Base-by-base conservation (phyloP, 2,888 invertebrate species). In the Athalia rosae region DNA sequence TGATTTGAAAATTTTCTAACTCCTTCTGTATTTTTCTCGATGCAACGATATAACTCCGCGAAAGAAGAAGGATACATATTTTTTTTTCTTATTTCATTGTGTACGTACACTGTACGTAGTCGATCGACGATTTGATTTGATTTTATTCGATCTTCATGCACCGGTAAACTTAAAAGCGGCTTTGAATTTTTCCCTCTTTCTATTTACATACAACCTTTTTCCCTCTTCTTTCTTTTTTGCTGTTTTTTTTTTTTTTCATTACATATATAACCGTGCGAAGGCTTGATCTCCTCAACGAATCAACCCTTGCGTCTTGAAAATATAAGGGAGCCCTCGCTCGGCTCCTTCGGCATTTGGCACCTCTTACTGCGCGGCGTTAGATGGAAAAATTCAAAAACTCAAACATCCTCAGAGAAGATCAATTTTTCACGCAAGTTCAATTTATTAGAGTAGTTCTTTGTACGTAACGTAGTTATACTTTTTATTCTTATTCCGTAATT, bases 61-160 rank as follows among this genome's bases (percentile, higher is more conserved):
- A 41, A 28, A 11, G 0, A 28, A 28, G 28, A 28, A 28, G 28
- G 28, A 2, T 28, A 28, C 28, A 67, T 67, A 50, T 53, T 67
- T 15, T n/a, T 67, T 28, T n/a, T n/a, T n/a, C 50, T 61, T 61
- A n/a, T 45, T 47, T 7, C 47, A 47, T n/a, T 58, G 43, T 56
- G n/a, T 71, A 9, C 6, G 4, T 58, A 43, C 50, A 45, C 41
- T 45, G 4, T 7, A 58, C 71, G 58, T 15, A 43, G 71, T 45
- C 45, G 43, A 56, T 71, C 58, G 13, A 71, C 58, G 15, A 71
- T 71, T 53, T 67, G 43, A 67, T 67, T 69, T 58, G 43, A 58
- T 71, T 28, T 8, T 3, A 61, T 61, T 71, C 28, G 71, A 71
- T 71, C 71, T 71, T 71, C 71, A 71, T 45, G 71, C 71, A 58